Percentiles rank a stretch among this genome's conserved stretches.
These are phyloP conservation scores for Harlomillsia oculata DNA, from an alignment of 1,140 invertebrate genomes.

Conservation along the genomic window DNA sequence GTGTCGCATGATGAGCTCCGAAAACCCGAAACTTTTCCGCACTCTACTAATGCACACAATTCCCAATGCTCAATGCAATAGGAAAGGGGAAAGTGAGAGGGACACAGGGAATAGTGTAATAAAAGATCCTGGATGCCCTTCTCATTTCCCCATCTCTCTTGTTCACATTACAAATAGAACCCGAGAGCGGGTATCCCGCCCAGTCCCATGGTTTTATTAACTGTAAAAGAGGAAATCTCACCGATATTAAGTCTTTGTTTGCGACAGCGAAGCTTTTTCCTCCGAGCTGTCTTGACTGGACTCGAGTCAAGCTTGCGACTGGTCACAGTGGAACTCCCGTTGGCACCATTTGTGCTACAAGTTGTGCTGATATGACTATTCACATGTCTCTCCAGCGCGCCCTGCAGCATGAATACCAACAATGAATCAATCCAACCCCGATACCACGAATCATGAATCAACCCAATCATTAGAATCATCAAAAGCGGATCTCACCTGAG, in stretches of 20 bases:
- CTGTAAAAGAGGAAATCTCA: neutral
- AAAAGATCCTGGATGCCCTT: too few species aligned
- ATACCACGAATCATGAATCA: neutral
- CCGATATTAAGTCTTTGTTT: conserved; percentile 28
- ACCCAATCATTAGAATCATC: neutral
- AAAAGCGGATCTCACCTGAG: conserved; percentile 55
- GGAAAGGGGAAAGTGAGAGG: too few species aligned
- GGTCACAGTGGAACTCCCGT: conserved; percentile 24
- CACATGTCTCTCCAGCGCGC: conserved; percentile 78
- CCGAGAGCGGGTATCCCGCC: too few species aligned
- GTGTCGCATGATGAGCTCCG: too few species aligned
- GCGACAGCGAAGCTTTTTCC: conserved; percentile 51
- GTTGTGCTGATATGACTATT: conserved; percentile 72
- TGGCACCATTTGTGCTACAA: conserved; percentile 25
- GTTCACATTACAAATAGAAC: too few species aligned
- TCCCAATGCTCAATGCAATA: too few species aligned
- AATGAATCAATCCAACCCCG: neutral
- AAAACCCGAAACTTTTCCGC: too few species aligned
- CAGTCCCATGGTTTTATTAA: neutral
- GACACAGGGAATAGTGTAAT: too few species aligned
- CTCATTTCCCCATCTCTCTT: too few species aligned
- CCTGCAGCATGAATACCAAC: conserved; percentile 50
- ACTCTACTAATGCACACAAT: too few species aligned
- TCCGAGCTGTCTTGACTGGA: conserved; percentile 62
- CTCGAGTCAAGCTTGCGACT: conserved; percentile 58